Evolutionary conservation across 2,888 invertebrate genomes (phyloP).

Genomic region (Chirona hameri): DNA sequence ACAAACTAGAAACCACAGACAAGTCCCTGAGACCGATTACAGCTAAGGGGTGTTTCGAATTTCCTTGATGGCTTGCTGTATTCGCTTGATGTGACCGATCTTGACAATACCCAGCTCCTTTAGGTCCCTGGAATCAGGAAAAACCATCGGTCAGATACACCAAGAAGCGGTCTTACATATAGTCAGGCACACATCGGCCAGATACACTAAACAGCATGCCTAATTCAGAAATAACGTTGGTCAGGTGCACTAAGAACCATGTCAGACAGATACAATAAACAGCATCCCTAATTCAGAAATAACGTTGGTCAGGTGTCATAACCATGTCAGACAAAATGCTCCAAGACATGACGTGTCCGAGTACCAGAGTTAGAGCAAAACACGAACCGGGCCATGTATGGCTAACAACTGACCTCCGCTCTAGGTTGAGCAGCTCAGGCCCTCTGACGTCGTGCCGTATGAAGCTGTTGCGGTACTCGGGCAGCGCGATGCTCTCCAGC

Average conservation of each 20-base stretch:
- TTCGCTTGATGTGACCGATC: conserved; percentile 92
- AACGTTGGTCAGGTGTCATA: too few species aligned
- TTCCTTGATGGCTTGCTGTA: conserved; percentile 87
- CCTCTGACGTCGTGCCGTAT: conserved; percentile 88
- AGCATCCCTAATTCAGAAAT: too few species aligned
- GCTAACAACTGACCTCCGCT: conserved; percentile 56
- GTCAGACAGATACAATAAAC: too few species aligned
- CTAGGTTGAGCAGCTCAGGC: conserved; percentile 77
- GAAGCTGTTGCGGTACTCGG: conserved; percentile 88
- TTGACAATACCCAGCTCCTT: conserved; percentile 90
- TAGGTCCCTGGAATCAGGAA: conserved; percentile 54
- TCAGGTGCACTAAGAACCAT: too few species aligned
- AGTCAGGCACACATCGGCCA: too few species aligned
- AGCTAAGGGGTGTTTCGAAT: conserved; percentile 38
- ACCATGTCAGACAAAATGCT: too few species aligned
- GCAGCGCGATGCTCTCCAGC: conserved; percentile 82
- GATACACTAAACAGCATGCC: too few species aligned
- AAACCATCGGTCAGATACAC: too few species aligned
- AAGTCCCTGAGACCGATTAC: conserved; percentile 28
- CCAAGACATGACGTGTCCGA: too few species aligned
- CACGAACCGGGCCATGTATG: neutral
- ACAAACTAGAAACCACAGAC: neutral
- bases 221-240: too few species aligned
- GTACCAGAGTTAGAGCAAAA: too few species aligned
- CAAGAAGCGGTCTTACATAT: too few species aligned